Evolutionary conservation across 1,140 invertebrate genomes (phyloP).

Genomic region (Metopolophium dirhodum): DNA sequence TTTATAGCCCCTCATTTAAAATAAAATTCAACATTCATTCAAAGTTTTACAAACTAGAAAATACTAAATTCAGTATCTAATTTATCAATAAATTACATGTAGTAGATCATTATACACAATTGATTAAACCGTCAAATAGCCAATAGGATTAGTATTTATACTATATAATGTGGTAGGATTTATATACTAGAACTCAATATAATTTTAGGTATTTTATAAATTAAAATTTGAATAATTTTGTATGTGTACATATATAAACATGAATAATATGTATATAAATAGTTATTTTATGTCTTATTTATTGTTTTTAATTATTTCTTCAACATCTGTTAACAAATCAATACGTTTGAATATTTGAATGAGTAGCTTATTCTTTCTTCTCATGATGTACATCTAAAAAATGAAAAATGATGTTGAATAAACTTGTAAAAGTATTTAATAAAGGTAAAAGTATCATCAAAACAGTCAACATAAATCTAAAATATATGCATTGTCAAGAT

Average conservation of each 20-base stretch:
- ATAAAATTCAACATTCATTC: background rate
- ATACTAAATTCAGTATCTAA: background rate
- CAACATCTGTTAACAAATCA: background rate
- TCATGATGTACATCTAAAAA: conserved; percentile 63
- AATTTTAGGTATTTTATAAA: background rate
- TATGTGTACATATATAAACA: background rate
- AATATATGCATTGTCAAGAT: background rate
- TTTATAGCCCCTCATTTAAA: background rate
- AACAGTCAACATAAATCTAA: background rate
- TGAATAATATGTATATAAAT: background rate
- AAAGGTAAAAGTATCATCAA: background rate
- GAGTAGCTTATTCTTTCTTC: conserved; percentile 63
- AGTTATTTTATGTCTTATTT: background rate
- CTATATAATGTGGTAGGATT: background rate
- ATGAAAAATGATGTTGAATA: conserved; percentile 58
- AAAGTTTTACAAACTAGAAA: background rate
- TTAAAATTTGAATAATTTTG: background rate
- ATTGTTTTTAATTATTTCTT: conserved; percentile 7
- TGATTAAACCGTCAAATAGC: background rate
- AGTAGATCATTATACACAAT: background rate
- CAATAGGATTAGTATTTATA: background rate
- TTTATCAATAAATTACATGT: background rate
- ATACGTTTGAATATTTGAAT: background rate
- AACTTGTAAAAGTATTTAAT: background rate
- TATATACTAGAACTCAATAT: background rate